Base-by-base conservation (phyloP, 2,113 vertebrate genomes). In the Aviceda subcristata region DNA sequence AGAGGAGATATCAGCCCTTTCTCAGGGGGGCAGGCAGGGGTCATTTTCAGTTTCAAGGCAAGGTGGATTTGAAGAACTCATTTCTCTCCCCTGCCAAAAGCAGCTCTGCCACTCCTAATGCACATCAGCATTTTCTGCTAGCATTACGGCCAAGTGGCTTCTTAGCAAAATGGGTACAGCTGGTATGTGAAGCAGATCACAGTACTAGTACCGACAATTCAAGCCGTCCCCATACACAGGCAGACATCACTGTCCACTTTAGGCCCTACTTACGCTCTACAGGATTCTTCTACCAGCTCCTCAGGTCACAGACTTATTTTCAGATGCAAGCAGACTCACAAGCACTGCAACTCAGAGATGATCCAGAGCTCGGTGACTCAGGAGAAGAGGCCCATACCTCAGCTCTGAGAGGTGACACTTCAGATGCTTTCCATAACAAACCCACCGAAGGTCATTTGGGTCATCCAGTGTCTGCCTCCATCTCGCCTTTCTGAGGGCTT, bases 1-100 rank as follows among this genome's bases (percentile, higher is more conserved):
- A 75, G 56, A 22, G 29, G 48, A 68, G 51, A 27, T 43, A 75
- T 8, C 38, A 71, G 15, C 18, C 56, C 38, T 59, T 34, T 56
- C 46, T 30, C 0, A 0, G 27, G 12, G 19, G 1, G 6, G 6
- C 1, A 2, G 7, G 20, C 11, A 11, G 20, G 6, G 6, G 7
- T 7, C 3, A 1, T 68, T 79, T 67, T 26, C 60, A 68, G 22
- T 55, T 86, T 45, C n/a, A 79, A 67, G 46, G 62, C 41, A 43
- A 86, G 66, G 57, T 50, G 32, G 56, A 38, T 46, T 50, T 55
- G 36, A 76, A 92, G 56, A 38, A 21, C 71, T 78, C 16, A 4
- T 45, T 73, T 81, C 60, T 55, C 29, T 63, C 38, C 32, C 59
- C 29, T 62, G 64, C 38, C 84, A 90, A 62, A 62, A 77, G 34